These are phyloP conservation scores for Brachionus rubens DNA, from an alignment of 1,140 invertebrate genomes.

Conservation along the genomic window DNA sequence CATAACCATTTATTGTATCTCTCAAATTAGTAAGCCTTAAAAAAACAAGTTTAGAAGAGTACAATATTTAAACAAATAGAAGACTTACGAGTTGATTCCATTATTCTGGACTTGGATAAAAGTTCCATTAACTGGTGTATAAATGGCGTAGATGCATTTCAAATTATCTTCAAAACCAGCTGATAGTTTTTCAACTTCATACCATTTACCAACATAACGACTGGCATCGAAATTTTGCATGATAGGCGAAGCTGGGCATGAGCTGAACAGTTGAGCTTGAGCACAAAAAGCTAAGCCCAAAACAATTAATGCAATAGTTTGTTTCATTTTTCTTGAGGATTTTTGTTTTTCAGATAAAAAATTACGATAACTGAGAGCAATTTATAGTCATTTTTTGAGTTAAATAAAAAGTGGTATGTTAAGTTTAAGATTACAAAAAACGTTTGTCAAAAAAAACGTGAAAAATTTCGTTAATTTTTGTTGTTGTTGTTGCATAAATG, in stretches of 20 bases:
- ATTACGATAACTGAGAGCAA: too few relatives aligned
- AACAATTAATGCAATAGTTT: background rate
- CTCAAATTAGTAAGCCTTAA: background rate
- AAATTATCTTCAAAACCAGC: conserved; percentile 39
- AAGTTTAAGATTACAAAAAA: too few relatives aligned
- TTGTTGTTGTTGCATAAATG: too few relatives aligned
- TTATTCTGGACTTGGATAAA: conserved; percentile 18
- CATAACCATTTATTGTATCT: conserved; percentile 29
- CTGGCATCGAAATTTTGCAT: conserved; percentile 6
- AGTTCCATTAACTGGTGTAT: conserved; percentile 4
- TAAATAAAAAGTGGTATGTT: too few relatives aligned
- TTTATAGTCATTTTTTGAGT: too few relatives aligned
- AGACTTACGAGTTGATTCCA: conserved; percentile 23
- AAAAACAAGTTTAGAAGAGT: background rate
- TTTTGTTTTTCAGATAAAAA: too few relatives aligned
- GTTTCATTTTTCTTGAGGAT: background rate
- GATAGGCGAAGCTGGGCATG: conserved; percentile 6
- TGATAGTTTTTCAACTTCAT: conserved; percentile 34
- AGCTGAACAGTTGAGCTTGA: background rate
- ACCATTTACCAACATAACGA: conserved; percentile 45
- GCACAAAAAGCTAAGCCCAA: background rate
- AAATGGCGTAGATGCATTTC: conserved; percentile 20
- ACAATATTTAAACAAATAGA: background rate
- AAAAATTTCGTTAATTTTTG: too few relatives aligned
- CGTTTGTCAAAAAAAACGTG: too few relatives aligned